phyloP scores from a whole-genome alignment of 2,113 vertebrate species.

The Noturus placidus region DNA sequence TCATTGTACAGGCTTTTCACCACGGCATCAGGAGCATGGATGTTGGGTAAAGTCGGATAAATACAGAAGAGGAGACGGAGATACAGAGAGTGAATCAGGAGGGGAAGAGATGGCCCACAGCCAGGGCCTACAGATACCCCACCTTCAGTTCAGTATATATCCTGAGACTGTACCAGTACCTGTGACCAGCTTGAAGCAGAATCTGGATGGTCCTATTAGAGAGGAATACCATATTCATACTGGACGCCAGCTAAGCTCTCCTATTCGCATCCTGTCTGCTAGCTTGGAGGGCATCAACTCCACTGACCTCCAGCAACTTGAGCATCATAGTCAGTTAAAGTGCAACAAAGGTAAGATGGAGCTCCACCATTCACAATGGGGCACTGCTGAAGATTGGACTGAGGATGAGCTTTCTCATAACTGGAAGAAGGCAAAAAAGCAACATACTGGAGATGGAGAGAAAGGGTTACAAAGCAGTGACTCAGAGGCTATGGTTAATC shows the following conservation, averaged over 20 bases:
- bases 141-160: constrained; percentile 68
- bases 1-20: constrained; percentile 29
- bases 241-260: constrained; percentile 54
- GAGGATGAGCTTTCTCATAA: constrained; percentile 66
- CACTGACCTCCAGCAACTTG: constrained; percentile 51
- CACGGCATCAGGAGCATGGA: constrained; percentile 56
- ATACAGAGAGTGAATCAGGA: constrained; percentile 66
- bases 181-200: constrained; percentile 50
- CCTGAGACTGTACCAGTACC: constrained; percentile 55
- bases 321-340: constrained; percentile 51
- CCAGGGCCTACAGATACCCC: constrained; percentile 61
- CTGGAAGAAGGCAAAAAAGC: constrained; percentile 56
- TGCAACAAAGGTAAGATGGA: constrained; percentile 68
- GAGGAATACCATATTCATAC: constrained; percentile 57
- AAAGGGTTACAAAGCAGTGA: constrained; percentile 1
- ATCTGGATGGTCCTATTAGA: constrained; percentile 36
- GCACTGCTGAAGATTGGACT: constrained; percentile 53
- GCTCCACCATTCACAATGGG: constrained; percentile 59
- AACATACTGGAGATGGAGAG: constrained; percentile 27
- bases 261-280: constrained; percentile 68
- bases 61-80: constrained; percentile 54
- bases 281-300: constrained; percentile 71
- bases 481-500: constrained; percentile 46
- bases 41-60: constrained; percentile 8
- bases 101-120: constrained; percentile 55